Evolutionary conservation across 2,888 invertebrate genomes (phyloP), one percentile per base, ranked within the genome.

Genomic region (Tuberolachnus salignus): DNA sequence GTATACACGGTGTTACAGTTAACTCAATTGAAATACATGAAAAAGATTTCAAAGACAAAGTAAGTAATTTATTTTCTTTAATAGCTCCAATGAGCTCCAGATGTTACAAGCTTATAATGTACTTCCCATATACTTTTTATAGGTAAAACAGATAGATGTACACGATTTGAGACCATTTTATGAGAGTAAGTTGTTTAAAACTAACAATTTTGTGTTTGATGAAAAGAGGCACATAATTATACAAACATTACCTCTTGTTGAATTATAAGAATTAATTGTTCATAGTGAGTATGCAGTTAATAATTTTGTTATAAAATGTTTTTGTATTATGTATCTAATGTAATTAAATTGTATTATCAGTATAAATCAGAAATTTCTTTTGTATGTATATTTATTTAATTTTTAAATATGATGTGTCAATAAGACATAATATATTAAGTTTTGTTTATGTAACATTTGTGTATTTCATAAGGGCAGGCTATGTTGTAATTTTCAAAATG

Each of bases 91-190:
- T 64, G 42, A 3, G 0, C 19, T 46, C 0, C n/a, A 19, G n/a
- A n/a, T n/a, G n/a, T n/a, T n/a, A n/a, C n/a, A n/a, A n/a, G n/a
- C 55, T 80, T 51, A 81, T 66, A 55, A 80, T 51, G 21, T 57
- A 78, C 74, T 34, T 34, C 3, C 67, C 44, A 75, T 81, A 53
- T 61, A 73, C 82, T 83, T 84, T 14, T 90, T 91, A 82, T 87
- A 97, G 89, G 98, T 97, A 0, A 91, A 94, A 84, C 94, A 95
- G 86, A 91, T 98, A 83, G 94, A 95, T 85, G 94, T 98, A 81
- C 89, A 90, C 82, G 94, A 95, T 85, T 86, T 98, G 80, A 91
- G 92, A 83, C 90, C 94, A 0, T 99, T 99, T 87, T 98, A 95
- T 83, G 92, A 94, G 23, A 97, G 96, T 83, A 90, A 92, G 59